Conservation (phyloP, 2,888 invertebrate species). For the Tenodera sinensis region DNA sequence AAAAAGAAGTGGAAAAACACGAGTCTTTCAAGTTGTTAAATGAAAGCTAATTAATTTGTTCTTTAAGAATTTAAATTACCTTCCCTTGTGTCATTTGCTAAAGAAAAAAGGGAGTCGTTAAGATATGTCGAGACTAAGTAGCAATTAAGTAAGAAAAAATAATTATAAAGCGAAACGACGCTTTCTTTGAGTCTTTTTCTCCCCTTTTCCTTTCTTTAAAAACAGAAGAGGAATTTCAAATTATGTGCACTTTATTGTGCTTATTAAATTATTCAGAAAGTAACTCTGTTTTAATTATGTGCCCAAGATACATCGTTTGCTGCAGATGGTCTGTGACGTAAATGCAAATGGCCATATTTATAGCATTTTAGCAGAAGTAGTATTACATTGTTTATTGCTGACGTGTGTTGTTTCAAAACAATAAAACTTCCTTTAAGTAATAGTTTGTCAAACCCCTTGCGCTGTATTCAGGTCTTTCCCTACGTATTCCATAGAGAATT, state of each 20-base stretch:
- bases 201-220: background rate
- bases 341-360: background rate
- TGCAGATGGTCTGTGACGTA: background rate
- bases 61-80: slow-evolving; percentile 14
- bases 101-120: slow-evolving; percentile 1
- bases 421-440: no score
- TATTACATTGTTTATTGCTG: no score
- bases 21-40: slow-evolving; percentile 2
- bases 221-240: background rate
- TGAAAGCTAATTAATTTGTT: slow-evolving; percentile 22
- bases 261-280: background rate
- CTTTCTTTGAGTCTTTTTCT: background rate
- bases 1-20: background rate
- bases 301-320: background rate
- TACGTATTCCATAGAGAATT: no score
- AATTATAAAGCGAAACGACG: background rate
- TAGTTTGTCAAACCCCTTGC: no score
- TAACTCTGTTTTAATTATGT: background rate
- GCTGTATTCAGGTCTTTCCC: no score
- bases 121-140: slow-evolving; percentile 20
- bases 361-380: no score
- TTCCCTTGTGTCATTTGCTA: slow-evolving; percentile 1
- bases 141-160: slow-evolving; percentile 18
- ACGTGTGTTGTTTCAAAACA: no score
- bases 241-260: background rate